These are phyloP conservation scores for Polyodon spathula DNA, from an alignment of 2,113 vertebrate genomes.

Conservation along the genomic window DNA sequence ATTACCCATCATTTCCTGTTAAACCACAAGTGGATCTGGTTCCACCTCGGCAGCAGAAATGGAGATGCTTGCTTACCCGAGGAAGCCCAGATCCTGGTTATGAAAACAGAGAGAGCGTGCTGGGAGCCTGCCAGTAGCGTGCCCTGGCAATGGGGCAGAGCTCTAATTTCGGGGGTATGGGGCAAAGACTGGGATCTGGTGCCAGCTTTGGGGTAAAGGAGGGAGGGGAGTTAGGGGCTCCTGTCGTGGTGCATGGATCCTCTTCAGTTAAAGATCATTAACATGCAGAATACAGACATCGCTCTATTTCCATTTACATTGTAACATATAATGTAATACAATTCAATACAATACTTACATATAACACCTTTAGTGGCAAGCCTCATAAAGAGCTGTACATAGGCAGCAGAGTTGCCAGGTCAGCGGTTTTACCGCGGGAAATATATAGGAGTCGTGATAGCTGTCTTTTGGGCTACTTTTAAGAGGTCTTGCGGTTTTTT, in stretches of 20 bases:
- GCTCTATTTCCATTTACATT: no score
- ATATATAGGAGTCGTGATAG: no score
- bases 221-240: background rate
- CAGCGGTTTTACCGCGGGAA: no score
- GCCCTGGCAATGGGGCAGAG: background rate
- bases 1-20: background rate
- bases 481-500: no score
- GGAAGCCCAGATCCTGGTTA: background rate
- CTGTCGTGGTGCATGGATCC: background rate
- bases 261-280: background rate
- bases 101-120: background rate
- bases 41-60: background rate
- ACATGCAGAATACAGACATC: no score
- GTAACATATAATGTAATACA: no score
- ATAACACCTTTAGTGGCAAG: no score
- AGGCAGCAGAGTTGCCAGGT: no score
- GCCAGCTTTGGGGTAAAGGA: conserved; percentile 1
- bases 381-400: no score
- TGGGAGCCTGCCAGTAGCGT: background rate
- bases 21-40: conserved; percentile 6
- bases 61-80: background rate
- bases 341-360: no score
- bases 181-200: background rate
- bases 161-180: background rate
- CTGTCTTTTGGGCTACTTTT: no score